A percentile compares a stretch with the other conserved stretches of the same genome.
These are phyloP conservation scores for Cosmia pyralina DNA, from an alignment of 2,888 invertebrate species.

Conservation along the genomic window DNA sequence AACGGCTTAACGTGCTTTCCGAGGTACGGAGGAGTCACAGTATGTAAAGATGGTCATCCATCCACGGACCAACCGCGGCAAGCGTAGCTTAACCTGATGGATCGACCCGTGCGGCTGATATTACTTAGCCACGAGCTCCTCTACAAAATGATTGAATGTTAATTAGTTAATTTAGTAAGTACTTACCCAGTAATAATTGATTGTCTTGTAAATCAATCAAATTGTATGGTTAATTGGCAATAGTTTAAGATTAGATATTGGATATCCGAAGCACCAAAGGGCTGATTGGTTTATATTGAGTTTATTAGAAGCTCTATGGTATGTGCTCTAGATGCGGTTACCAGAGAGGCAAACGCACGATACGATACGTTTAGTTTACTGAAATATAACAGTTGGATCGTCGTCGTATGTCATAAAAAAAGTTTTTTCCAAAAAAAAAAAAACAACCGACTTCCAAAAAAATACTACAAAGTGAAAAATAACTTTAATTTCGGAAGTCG, in stretches of 20 bases:
- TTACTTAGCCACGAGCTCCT: too few species aligned
- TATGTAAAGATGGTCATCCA: too few species aligned
- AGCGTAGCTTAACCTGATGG: too few species aligned
- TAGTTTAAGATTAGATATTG: conserved; percentile 35
- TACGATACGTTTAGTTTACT: not conserved
- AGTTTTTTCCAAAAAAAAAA: too few species aligned
- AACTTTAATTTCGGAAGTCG: too few species aligned
- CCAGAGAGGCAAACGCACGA: not conserved
- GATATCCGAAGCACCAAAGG: conserved; percentile 29
- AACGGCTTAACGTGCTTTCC: too few species aligned
- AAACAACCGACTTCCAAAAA: too few species aligned
- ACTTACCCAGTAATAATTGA: not conserved
- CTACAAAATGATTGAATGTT: not conserved
- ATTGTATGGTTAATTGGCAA: conserved; percentile 16
- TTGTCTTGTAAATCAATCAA: conserved; percentile 8
- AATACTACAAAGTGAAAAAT: too few species aligned
- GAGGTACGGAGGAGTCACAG: too few species aligned
- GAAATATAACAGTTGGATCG: not conserved
- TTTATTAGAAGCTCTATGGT: conserved; percentile 25
- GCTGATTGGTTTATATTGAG: conserved; percentile 28
- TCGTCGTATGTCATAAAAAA: not conserved
- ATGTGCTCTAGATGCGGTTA: not conserved
- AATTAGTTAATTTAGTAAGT: not conserved
- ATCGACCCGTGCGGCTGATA: too few species aligned
- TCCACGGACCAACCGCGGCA: too few species aligned